These are phyloP conservation scores for Dicentrarchus labrax DNA, from an alignment of 2,113 vertebrate genomes.

Conservation along the genomic window DNA sequence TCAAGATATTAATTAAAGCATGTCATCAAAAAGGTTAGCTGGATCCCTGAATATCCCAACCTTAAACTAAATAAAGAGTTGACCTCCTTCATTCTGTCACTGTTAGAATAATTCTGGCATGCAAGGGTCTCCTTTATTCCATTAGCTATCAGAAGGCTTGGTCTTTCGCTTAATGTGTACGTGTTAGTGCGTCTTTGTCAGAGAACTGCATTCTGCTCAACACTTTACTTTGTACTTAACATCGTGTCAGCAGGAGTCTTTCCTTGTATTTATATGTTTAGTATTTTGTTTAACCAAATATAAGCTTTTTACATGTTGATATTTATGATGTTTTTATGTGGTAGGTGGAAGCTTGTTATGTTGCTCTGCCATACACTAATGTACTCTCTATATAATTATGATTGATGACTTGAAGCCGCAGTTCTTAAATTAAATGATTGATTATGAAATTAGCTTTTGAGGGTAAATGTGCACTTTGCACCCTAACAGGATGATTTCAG, in stretches of 20 bases:
- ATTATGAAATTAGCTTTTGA: not conserved
- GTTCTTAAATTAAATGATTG: not conserved
- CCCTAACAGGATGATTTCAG: constrained; percentile 1
- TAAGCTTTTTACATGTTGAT: not conserved
- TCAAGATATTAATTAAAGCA: not conserved
- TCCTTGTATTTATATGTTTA: not conserved
- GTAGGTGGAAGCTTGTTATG: no score
- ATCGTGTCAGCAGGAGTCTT: not conserved
- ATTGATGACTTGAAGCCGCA: not conserved
- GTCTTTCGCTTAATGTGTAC: constrained; percentile 3
- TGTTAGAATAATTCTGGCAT: constrained; percentile 3
- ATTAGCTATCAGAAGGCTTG: not conserved
- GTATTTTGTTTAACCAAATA: not conserved
- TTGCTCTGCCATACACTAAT: not conserved
- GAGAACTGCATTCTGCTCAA: not conserved
- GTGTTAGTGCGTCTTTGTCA: not conserved
- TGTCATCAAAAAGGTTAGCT: constrained; percentile 4
- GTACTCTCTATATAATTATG: not conserved
- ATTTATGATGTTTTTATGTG: not conserved
- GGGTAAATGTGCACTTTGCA: not conserved
- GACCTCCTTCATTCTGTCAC: not conserved
- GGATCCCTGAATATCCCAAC: not conserved
- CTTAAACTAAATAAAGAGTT: not conserved
- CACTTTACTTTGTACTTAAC: not conserved
- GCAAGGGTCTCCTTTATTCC: not conserved